Evolutionary conservation across 2,113 vertebrate genomes (phyloP), one percentile per base, ranked within the genome.

Genomic region (Phylloscopus whistleri): DNA sequence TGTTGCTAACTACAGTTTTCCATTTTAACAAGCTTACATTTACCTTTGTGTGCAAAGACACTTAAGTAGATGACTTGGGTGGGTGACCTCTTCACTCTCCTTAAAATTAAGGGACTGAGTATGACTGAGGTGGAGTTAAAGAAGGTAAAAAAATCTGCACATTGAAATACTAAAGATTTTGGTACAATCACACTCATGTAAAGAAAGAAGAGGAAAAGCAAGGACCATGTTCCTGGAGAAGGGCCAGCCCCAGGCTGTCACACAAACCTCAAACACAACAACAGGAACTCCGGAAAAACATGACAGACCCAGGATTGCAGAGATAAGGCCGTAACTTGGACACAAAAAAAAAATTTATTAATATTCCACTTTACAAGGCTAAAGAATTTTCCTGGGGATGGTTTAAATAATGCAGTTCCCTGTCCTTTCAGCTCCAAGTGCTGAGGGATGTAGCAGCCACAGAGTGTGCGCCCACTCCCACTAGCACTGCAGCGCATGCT

Each of bases 391-490:
- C 74, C 84, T 44, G 31, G 35, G 56, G 55, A 70, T 24, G 16
- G 48, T 83, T 7, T 37, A 37, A 92, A 81, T 41, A 62, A 68
- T 0, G 4, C 6, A 79, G 39, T 63, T 75, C 35, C 16, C 33
- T 3, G 3, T 23, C 24, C n/a, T 66, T 92, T 68, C 26, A 7
- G 26, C 19, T 77, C 39, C 46, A 74, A 76, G 52, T 1, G 2
- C 58, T 16, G 67, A 41, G 37, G 1, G 4, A 73, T 1, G 13
- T 22, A 74, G 64, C 63, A 37, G 41, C 19, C 35, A 22, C 1
- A 14, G 51, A 75, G 22, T 7, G 1, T 0, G 2, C 0, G 0
- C 28, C 39, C 2, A 3, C 20, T 64, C 46, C 43, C 1, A 0
- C 51, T 1, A 1, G 21, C 53, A 35, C 22, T 3, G 52, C 1